These are phyloP conservation scores for Ptychodera flava DNA, from an alignment of 35 echinoderm and acorn worm species.

Conservation along the genomic window DNA sequence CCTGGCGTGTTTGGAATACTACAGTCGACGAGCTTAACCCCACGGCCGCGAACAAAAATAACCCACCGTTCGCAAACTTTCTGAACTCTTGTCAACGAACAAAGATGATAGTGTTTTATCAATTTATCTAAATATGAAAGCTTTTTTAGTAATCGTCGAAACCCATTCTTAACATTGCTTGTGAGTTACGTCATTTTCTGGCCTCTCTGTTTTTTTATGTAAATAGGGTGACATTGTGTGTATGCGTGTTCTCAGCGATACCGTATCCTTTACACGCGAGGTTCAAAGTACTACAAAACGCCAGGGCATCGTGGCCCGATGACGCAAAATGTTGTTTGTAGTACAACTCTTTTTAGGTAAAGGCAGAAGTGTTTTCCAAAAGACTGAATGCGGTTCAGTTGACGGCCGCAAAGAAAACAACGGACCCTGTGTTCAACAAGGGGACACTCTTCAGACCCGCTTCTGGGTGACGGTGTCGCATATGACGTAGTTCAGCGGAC, in stretches of 20 bases:
- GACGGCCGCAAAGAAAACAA: background rate
- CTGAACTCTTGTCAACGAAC: background rate
- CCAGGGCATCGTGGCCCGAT: background rate
- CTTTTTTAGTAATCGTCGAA: background rate
- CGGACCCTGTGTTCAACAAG: background rate
- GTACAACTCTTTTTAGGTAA: background rate
- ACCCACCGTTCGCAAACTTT: background rate
- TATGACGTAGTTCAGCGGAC: too few species aligned
- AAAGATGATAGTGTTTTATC: background rate
- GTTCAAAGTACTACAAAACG: background rate
- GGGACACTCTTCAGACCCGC: background rate
- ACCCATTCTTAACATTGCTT: background rate
- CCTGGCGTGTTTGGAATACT: background rate
- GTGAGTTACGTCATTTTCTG: background rate
- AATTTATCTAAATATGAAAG: conserved; percentile 2
- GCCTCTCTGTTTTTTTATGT: background rate
- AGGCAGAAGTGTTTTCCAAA: background rate
- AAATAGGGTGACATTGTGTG: background rate
- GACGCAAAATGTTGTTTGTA: background rate
- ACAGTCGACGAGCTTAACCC: background rate
- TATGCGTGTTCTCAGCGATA: too few species aligned
- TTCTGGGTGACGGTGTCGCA: background rate
- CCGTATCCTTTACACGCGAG: background rate
- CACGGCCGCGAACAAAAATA: background rate
- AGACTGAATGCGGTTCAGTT: background rate